Base-by-base conservation (phyloP, 2,888 invertebrate species). In the Nephrotoma guestfalica region DNA sequence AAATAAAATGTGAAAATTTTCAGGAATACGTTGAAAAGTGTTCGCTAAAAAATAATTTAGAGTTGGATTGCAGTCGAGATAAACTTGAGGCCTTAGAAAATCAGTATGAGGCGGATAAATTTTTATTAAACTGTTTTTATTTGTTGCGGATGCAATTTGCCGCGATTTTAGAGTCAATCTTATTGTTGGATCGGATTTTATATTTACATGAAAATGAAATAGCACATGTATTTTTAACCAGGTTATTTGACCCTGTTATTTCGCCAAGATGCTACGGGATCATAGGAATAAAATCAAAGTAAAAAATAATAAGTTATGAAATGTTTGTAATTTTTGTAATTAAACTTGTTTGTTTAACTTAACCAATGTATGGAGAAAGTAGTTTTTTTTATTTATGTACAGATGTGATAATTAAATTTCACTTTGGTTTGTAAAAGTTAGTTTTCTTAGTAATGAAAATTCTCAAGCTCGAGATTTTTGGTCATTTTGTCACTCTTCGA, bases 261-360 rank as follows among this genome's bases (percentile, higher is more conserved):
- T 98, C 97, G 0, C 98, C 98, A 3, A 92, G 97, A 88, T 96
- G 96, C 91, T 96, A 95, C 90, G 95, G 94, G 71, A 93, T 97
- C 89, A 92, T 96, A 86, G 94, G 95, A 88, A 89, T 93, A 83
- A 94, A 93, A 89, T 92, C 89, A 89, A 86, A 85, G 3, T 71
- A 71, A 30, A 71, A 71, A 30, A 83, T 83, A 85, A 41, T 45
- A 85, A 43, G 51, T 15, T 85, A 9, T 41, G 6, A 41, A 42
- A 85, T 6, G 3, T 6, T 18, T 30, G 30, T 3, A 30, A 30
- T 30, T 30, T 30, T 30, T 30, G 30, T 30, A 30, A 30, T 30
- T 30, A 30, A 30, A 30, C 30, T 30, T 30, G 30, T 2, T 30
- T 30, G 30, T 30, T 30, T 30, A 30, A 30, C 30, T 30, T 30